Conservation (phyloP, 1,140 invertebrate species). For the Drosophila simulans region DNA sequence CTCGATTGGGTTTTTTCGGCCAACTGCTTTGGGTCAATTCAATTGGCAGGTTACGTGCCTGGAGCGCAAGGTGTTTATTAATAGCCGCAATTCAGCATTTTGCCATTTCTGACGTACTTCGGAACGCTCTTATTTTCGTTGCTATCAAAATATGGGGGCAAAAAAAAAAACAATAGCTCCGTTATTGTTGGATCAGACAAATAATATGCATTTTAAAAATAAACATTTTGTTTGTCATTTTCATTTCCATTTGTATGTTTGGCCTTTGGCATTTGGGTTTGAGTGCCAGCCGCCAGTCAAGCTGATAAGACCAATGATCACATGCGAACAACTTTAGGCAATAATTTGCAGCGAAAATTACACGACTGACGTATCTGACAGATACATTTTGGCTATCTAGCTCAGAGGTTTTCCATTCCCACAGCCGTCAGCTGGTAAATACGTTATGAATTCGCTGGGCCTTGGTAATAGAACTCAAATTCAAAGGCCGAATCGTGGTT, state of each 20-base stretch:
- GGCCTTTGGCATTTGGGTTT: conserved; percentile 33
- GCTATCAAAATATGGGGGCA: conserved; percentile 30
- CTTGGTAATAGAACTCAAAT: conserved; percentile 50
- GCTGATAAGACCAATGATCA: conserved; percentile 35
- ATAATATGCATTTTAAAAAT: conserved; percentile 62
- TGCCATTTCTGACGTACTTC: conserved; percentile 63
- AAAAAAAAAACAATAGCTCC: conserved; percentile 25
- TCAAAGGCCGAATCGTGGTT: conserved; percentile 56
- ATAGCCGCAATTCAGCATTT: conserved; percentile 51
- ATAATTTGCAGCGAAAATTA: conserved; percentile 20
- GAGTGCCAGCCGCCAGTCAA: neutral
- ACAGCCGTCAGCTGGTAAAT: conserved; percentile 67
- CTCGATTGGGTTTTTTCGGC: conserved; percentile 19
- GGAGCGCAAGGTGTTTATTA: conserved; percentile 64
- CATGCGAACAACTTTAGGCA: conserved; percentile 9
- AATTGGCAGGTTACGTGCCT: conserved; percentile 49
- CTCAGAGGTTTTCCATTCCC: conserved; percentile 38
- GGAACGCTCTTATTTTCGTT: conserved; percentile 9
- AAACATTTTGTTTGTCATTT: conserved; percentile 25
- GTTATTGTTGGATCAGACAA: conserved; percentile 48
- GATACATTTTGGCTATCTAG: conserved; percentile 37
- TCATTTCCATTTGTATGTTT: conserved; percentile 4
- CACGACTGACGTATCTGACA: conserved; percentile 24
- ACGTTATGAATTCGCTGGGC: conserved; percentile 56
- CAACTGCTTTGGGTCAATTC: conserved; percentile 46